Evolutionary conservation across 2,113 vertebrate species (phyloP), one percentile per base, ranked within the genome.

Genomic region (Alectura lathami): DNA sequence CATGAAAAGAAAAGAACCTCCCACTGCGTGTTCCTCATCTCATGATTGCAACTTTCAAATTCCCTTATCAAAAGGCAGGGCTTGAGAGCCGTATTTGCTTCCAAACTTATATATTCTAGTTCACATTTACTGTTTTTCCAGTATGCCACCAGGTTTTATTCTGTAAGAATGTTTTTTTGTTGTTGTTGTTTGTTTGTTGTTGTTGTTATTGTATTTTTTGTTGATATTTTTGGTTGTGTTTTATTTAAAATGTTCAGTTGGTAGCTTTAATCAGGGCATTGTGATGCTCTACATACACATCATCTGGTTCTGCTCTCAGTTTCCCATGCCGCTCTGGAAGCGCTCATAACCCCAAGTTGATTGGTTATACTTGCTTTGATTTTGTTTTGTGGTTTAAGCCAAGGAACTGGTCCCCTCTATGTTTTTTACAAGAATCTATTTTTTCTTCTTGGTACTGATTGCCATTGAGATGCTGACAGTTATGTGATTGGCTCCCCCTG

Each of bases 401-500:
- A 43, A 86, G 53, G 88, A 78, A 48, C 88, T 45, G 51, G 51
- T 78, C 60, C 60, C 63, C 86, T 74, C 2, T 63, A 29, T 30
- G 76, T 93, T 60, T 77, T 94, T 86, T n/a, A 22, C 60, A 93
- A 92, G 80, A 93, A 78, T 88, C 8, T 79, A 57, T 94, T 93
- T 95, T 94, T 96, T 63, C 29, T 38, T 82, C 70, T 80, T 85
- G 67, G 74, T 92, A 36, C 91, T 96, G 95, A 96, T 94, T 97
- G 94, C 90, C 70, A 87, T 67, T 92, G 94, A 87, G 93, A 95
- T 79, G 75, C 93, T 85, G 91, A 70, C 78, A 85, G 96, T 91
- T 93, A 73, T 9, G 67, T 96, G 96, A 95, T 87, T 95, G 92
- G 93, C 95, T 96, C 84, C 92, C 95, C 95, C 88, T 87, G 92